These are phyloP conservation scores for Lithophane semibrunnea DNA, from an alignment of 2,888 invertebrate species.

Conservation along the genomic window DNA sequence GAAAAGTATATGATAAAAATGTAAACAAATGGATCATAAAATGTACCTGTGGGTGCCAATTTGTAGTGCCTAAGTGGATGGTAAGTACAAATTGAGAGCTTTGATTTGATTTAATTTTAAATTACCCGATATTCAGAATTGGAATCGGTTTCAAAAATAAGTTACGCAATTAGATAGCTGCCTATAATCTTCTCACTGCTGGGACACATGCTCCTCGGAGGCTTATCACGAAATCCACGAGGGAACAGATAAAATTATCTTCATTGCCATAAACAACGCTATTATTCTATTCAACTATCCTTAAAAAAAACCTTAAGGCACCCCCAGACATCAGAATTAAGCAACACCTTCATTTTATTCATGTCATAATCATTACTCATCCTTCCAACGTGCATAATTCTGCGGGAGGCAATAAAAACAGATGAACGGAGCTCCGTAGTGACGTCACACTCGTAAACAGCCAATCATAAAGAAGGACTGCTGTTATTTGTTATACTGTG, in stretches of 20 bases:
- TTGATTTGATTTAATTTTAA: background rate
- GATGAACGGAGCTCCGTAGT: conserved; percentile 32
- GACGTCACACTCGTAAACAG: conserved; percentile 44
- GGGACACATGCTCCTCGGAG: no score
- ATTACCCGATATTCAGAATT: no score
- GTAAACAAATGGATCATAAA: background rate
- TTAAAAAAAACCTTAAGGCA: background rate
- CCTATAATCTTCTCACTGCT: no score
- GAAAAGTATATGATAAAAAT: background rate
- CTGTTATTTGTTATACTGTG: conserved; percentile 22
- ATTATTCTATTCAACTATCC: background rate
- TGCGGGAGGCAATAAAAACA: conserved; percentile 38
- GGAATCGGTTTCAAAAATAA: no score
- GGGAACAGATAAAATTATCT: no score
- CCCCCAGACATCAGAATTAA: conserved; percentile 12
- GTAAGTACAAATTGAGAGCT: background rate
- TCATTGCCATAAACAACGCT: background rate
- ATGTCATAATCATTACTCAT: conserved; percentile 38
- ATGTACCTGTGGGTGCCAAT: background rate
- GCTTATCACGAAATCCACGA: no score
- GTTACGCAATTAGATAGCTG: no score
- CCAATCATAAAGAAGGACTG: conserved; percentile 39
- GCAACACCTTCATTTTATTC: conserved; percentile 37
- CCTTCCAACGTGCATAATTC: conserved; percentile 26
- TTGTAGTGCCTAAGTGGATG: background rate